Percentiles rank a stretch among this genome's conserved stretches.
phyloP scores from a whole-genome alignment of 2,888 invertebrate species.

The Acanthacorydalis orientalis region DNA sequence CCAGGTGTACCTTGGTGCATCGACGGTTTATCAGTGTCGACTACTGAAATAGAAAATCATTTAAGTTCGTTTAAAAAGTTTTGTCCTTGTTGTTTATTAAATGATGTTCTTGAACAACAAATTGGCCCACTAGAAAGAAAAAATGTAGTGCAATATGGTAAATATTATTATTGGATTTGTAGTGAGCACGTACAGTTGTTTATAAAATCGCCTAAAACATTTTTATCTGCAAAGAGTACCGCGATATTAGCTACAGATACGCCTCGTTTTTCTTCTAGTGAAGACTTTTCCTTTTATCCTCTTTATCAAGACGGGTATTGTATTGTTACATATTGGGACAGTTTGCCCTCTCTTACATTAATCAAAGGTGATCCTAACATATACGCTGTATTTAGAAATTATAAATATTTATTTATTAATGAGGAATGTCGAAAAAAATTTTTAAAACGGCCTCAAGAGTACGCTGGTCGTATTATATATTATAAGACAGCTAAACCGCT shows the following conservation, averaged over 20 bases:
- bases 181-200: slow-evolving; percentile 32
- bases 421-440: slow-evolving; percentile 33
- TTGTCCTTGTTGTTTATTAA: slow-evolving; percentile 40
- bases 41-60: slow-evolving; percentile 31
- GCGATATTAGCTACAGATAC: slow-evolving; percentile 28
- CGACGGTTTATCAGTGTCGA: slow-evolving; percentile 35
- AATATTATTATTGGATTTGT: slow-evolving; percentile 44
- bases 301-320: slow-evolving; percentile 39
- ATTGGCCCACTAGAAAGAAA: slow-evolving; percentile 32
- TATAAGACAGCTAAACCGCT: slow-evolving; percentile 20
- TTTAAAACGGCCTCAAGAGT: slow-evolving; percentile 31
- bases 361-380: slow-evolving; percentile 27
- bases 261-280: slow-evolving; percentile 19
- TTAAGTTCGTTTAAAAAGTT: slow-evolving; percentile 33
- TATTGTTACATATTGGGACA: slow-evolving; percentile 39
- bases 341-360: slow-evolving; percentile 30
- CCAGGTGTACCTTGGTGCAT: slow-evolving; percentile 31
- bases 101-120: slow-evolving; percentile 21
- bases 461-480: slow-evolving; percentile 27
- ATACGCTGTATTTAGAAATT: slow-evolving; percentile 31
- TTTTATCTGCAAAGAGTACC: slow-evolving; percentile 23
- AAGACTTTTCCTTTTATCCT: background rate
- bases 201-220: slow-evolving; percentile 25
- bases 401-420: slow-evolving; percentile 38
- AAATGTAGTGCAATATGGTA: slow-evolving; percentile 36